Evolutionary conservation across 2,888 invertebrate species (phyloP).

Genomic region (Drosophila kambysellisi): DNA sequence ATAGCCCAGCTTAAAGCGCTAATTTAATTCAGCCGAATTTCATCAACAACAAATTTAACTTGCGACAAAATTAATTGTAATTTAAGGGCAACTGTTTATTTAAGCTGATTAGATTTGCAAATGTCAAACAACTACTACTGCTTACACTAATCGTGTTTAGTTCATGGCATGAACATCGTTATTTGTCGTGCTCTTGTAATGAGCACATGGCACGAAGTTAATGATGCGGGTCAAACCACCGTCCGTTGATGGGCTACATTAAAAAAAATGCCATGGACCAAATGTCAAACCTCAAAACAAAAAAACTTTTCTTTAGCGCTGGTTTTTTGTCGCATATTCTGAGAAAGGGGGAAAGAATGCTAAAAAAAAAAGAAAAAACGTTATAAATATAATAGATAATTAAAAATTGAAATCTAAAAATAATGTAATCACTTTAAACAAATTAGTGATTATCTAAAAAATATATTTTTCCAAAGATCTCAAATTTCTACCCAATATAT

Average conservation of each 20-base stretch:
- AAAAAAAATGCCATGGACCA: slow-evolving; percentile 59
- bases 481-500: not conserved
- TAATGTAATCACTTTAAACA: not conserved
- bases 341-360: not conserved
- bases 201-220: slow-evolving; percentile 65
- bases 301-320: slow-evolving; percentile 45
- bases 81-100: not conserved
- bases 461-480: not conserved
- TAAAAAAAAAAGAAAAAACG: not conserved
- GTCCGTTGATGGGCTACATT: slow-evolving; percentile 59
- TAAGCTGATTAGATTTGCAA: not conserved
- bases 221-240: slow-evolving; percentile 72
- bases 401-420: not conserved
- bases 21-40: not conserved
- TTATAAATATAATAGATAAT: not conserved
- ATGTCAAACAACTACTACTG: not conserved
- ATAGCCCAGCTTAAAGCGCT: not conserved
- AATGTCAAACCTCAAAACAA: slow-evolving; percentile 67
- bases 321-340: slow-evolving; percentile 30
- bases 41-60: not conserved
- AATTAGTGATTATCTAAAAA: not conserved
- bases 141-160: slow-evolving; percentile 25
- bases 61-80: not conserved
- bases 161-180: slow-evolving; percentile 46
- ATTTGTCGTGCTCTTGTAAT: slow-evolving; percentile 41